Base-by-base conservation (phyloP, 1,140 invertebrate species). In the Drosophila nigromelanica region DNA sequence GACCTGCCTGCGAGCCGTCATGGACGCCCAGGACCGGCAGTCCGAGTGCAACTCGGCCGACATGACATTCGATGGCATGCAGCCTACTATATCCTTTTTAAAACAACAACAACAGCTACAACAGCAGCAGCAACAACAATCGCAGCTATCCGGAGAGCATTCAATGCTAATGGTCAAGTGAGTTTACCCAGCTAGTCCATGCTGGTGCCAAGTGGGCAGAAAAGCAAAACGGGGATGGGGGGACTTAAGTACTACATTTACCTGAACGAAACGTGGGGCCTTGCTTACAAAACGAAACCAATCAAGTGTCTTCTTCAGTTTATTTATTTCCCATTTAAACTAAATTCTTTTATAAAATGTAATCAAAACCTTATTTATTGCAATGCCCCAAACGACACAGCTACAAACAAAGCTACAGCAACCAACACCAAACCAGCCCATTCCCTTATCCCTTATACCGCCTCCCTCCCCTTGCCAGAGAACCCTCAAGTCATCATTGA, bases 11-110 rank as follows among this genome's bases (percentile, higher is more conserved):
- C 92, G 90, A 91, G 92, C 92, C 92, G 93, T 93, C 48, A 95
- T 97, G 94, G 96, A 97, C 93, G 94, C 95, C 92, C 95, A 95
- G 83, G 96, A 97, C 92, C 95, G 96, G 59, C 95, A 95, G 92
- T 97, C 96, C 73, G 96, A 97, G 93, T 97, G 96, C 94, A 97
- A 97, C 93, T 97, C 96, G 76, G 96, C 94, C 56, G 96, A 97
- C 92, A 95, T 96, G 92, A 94, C 95, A 81, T 97, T 96, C 94
- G 96, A 97, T 92, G 96, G 96, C 92, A 95, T 97, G 94, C 96
- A 96, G 93, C 96, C 96, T 96, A 97, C 96, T 95, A 97, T 97
- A 97, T 97, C 97, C 96, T 97, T 97, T 97, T 95, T 94, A 94
- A 94, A 94, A 79, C 89, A 91, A 79, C 82, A 91, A 76, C 75